These are phyloP conservation scores for Syritta pipiens DNA, from an alignment of 2,888 invertebrate genomes.

Conservation along the genomic window DNA sequence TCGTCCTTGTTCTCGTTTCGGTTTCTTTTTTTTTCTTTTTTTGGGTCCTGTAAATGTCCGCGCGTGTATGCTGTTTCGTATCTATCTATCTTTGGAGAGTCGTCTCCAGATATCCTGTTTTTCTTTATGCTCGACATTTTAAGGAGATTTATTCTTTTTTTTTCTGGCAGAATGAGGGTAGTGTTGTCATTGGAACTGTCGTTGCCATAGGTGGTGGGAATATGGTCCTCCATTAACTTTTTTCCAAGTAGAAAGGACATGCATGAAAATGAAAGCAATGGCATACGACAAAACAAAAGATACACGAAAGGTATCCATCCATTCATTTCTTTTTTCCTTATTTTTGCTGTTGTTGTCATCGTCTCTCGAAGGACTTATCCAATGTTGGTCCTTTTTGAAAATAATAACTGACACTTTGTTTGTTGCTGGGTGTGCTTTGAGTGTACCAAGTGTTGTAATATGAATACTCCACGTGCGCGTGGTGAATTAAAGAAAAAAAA, in stretches of 20 bases:
- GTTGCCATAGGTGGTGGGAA: constrained; percentile 24
- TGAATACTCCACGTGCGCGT: no score
- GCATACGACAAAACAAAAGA: constrained; percentile 4
- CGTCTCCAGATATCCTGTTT: no score
- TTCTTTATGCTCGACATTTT: constrained; percentile 3
- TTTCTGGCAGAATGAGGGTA: no score
- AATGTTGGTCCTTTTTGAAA: no score
- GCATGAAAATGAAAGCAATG: constrained; percentile 27
- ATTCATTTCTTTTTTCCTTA: neutral
- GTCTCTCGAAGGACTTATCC: no score
- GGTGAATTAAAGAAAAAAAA: no score
- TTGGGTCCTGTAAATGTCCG: constrained; percentile 8
- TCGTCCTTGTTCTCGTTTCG: neutral
- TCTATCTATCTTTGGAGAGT: constrained; percentile 13
- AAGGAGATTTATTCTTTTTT: constrained; percentile 3
- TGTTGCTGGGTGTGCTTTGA: no score
- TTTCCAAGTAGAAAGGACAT: constrained; percentile 28
- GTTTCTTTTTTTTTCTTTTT: neutral
- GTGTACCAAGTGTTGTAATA: no score
- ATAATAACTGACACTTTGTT: no score
- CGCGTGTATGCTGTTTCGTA: constrained; percentile 28
- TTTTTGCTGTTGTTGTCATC: no score
- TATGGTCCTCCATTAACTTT: constrained; percentile 49
- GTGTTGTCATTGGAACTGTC: no score
- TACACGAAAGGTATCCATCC: neutral